Conservation (phyloP, 2,797 vertebrate species). For the Mus caroli region DNA sequence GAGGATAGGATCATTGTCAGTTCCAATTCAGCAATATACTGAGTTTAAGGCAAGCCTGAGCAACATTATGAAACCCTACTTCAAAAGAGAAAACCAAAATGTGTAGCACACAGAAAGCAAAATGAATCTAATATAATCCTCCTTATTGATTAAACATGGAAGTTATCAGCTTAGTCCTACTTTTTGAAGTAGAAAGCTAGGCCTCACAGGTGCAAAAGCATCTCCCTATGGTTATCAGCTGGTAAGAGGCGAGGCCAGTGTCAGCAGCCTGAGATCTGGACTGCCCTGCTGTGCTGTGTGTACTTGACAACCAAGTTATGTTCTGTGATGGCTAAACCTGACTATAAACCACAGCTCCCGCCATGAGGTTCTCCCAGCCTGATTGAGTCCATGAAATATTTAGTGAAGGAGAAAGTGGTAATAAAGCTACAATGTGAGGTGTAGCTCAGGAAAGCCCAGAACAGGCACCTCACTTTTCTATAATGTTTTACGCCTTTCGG, state of each 20-base stretch:
- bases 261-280: not conserved
- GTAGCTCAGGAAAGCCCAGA: constrained; percentile 57
- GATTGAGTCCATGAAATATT: constrained; percentile 80
- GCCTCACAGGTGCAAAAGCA: not conserved
- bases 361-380: constrained; percentile 18
- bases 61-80: not conserved
- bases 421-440: constrained; percentile 50
- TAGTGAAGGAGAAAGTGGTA: constrained; percentile 65
- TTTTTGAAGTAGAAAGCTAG: not conserved
- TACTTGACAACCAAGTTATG: not conserved
- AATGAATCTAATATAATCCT: not conserved
- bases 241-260: not conserved
- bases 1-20: not conserved
- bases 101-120: not conserved
- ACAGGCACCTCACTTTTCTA: constrained; percentile 70
- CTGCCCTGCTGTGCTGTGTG: not conserved
- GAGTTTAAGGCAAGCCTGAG: not conserved
- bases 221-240: no score
- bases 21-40: not conserved
- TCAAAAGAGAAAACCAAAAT: not conserved
- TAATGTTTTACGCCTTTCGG: constrained; percentile 63
- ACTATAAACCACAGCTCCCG: not conserved
- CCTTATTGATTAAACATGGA: not conserved
- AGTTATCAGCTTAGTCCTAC: not conserved
- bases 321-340: not conserved